Evolutionary conservation across 2,113 vertebrate genomes (phyloP).

Genomic region (Archilochus colubris): DNA sequence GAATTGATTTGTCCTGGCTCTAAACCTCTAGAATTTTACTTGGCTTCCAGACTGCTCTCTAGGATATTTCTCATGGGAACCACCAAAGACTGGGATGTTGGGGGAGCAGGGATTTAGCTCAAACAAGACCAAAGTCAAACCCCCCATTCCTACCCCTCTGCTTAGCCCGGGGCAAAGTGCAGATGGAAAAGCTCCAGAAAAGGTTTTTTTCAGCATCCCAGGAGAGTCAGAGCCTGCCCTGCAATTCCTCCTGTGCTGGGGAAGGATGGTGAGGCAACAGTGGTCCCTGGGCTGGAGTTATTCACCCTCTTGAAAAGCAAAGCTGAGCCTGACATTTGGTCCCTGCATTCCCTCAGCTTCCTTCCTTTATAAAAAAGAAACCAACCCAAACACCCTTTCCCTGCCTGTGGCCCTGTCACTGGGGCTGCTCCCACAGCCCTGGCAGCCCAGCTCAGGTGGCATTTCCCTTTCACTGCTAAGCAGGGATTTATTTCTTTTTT

Average conservation of each 20-base stretch:
- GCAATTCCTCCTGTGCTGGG: not conserved
- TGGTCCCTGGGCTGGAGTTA: not conserved
- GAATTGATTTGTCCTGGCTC: not conserved
- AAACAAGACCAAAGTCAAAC: not conserved
- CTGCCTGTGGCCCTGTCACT: not conserved
- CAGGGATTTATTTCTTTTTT: not conserved
- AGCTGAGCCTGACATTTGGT: not conserved
- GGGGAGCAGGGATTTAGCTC: not conserved
- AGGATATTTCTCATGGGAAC: not conserved
- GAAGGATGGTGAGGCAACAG: not conserved
- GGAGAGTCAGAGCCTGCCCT: not conserved
- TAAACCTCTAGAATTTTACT: not conserved
- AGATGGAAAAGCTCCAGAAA: rapidly evolving
- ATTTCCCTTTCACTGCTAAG: constrained; percentile 35
- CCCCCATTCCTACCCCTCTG: not conserved
- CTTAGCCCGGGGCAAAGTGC: not conserved
- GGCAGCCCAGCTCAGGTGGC: constrained; percentile 13
- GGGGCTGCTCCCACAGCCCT: not conserved
- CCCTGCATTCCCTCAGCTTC: not conserved
- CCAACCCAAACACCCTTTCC: not conserved
- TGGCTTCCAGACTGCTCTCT: not conserved
- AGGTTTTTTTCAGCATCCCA: not conserved
- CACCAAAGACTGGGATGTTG: not conserved
- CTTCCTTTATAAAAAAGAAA: not conserved
- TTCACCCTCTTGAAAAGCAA: not conserved